Conservation (phyloP, 2,888 invertebrate species). For the Eristalis arbustorum region DNA sequence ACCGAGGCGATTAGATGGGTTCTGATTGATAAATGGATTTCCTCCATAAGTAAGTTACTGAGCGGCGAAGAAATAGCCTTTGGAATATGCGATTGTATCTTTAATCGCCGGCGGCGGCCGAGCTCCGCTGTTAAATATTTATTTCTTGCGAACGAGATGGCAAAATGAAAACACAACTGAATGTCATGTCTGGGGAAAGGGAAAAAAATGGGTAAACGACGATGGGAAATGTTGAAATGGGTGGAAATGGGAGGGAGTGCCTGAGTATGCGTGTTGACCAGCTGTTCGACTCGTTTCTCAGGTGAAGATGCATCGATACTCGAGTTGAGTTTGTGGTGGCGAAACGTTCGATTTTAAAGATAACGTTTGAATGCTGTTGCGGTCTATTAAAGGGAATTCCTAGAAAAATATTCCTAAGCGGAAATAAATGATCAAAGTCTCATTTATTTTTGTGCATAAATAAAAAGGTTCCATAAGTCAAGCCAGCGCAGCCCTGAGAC, state of each 20-base stretch:
- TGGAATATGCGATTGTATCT: not conserved
- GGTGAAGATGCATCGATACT: not conserved
- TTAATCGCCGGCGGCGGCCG: not conserved
- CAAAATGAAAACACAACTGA: not conserved
- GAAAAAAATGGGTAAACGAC: not conserved
- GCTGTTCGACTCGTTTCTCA: conserved; percentile 7
- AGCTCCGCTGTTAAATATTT: not conserved
- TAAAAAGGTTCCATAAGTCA: too few species aligned
- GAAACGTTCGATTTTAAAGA: not conserved
- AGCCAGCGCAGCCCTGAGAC: too few species aligned
- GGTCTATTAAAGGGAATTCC: too few species aligned
- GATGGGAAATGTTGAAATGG: not conserved
- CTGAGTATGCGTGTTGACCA: not conserved
- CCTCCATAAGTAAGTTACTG: not conserved
- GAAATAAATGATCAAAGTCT: too few species aligned
- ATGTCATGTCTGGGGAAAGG: not conserved
- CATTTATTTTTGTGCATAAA: too few species aligned
- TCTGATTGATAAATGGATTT: not conserved
- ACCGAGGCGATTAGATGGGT: conserved; percentile 7
- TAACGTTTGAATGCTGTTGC: not conserved
- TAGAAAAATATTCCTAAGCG: too few species aligned
- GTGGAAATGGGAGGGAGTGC: not conserved
- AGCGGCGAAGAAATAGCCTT: not conserved
- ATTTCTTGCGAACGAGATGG: not conserved
- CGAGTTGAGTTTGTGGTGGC: not conserved